Conservation (phyloP, 2,797 vertebrate species). For the Harpagifer antarcticus region DNA sequence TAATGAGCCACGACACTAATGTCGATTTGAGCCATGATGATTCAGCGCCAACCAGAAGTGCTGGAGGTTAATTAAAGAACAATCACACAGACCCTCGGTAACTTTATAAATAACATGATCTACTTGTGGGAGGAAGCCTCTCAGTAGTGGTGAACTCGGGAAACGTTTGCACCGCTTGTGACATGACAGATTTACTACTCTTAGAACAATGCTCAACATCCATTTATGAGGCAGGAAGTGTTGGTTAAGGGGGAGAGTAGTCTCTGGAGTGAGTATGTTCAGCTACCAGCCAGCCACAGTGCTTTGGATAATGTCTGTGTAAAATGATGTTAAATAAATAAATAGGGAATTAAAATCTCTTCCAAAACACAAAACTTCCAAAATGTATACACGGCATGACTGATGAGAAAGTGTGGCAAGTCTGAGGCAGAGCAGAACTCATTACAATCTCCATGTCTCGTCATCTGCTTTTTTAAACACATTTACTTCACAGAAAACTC, state of each 20-base stretch:
- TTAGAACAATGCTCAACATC: constrained; percentile 68
- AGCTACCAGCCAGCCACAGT: constrained; percentile 58
- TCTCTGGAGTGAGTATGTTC: constrained; percentile 65
- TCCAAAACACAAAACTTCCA: constrained; percentile 64
- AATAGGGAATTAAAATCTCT: constrained; percentile 78
- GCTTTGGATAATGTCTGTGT: constrained; percentile 61
- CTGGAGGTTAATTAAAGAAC: constrained; percentile 30
- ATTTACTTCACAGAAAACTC: neutral
- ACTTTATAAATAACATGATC: constrained; percentile 42
- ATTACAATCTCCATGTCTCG: constrained; percentile 31
- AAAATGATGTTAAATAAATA: constrained; percentile 73
- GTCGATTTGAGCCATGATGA: neutral
- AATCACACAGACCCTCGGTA: constrained; percentile 3
- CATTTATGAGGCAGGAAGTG: constrained; percentile 69
- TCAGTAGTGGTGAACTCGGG: constrained; percentile 27
- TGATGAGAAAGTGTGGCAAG: constrained; percentile 38
- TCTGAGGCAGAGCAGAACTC: constrained; percentile 29
- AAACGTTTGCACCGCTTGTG: constrained; percentile 55
- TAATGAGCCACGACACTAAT: constrained; percentile 10
- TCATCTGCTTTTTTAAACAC: constrained; percentile 1
- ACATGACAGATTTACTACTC: constrained; percentile 64
- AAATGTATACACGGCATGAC: constrained; percentile 51
- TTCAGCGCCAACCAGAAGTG: constrained; percentile 6
- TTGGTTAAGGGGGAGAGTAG: constrained; percentile 51
- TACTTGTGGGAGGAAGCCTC: constrained; percentile 39